Base-by-base conservation (phyloP, 1,140 invertebrate genomes). In the Aphidius ervi region DNA sequence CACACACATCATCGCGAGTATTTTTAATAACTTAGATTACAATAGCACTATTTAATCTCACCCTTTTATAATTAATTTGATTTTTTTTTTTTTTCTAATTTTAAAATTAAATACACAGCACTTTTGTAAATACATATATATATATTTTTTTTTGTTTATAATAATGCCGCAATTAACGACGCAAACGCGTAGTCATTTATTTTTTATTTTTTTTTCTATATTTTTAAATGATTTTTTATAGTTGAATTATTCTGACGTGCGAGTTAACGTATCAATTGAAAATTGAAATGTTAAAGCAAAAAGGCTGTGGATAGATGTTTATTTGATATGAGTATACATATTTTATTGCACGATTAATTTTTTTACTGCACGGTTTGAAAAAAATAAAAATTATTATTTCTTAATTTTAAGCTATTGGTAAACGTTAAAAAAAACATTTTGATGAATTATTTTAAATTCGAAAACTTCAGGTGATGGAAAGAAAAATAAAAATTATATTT, bases 241-340 rank as follows among this genome's bases (percentile, higher is more conserved):
- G 5, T 40, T 54, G 10, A 49, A 56, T 46, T 50, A 56, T 59
- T 56, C 45, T 50, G 53, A 59, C 46, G 58, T 49, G 20, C 42
- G 58, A 59, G 46, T 63, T 56, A 56, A 56, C 46, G 58, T 63
- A 56, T 61, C 43, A 56, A 61, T 6, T 56, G 45, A 61, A 50
- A 45, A 41, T 16, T 40, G 40, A 46, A 31, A 31, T 31, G 23
- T 23, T 45, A 23, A 47, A 54, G 47, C 37, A 49, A 43, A 40
- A 52, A 39, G 46, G 20, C 42, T 61, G 23, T 58, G 46, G 41
- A 50, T 50, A 41, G 40, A 48, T n/a, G 10, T 54, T 31, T 31
- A 31, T 31, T 31, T 4, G 16, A 46, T 20, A 40, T 40, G 50
- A 16, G 16, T 47, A 37, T 16, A n/a, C 16, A n/a, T 46, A 54